Evolutionary conservation across 2,888 invertebrate species (phyloP).

Genomic region (Diabrotica balteata): DNA sequence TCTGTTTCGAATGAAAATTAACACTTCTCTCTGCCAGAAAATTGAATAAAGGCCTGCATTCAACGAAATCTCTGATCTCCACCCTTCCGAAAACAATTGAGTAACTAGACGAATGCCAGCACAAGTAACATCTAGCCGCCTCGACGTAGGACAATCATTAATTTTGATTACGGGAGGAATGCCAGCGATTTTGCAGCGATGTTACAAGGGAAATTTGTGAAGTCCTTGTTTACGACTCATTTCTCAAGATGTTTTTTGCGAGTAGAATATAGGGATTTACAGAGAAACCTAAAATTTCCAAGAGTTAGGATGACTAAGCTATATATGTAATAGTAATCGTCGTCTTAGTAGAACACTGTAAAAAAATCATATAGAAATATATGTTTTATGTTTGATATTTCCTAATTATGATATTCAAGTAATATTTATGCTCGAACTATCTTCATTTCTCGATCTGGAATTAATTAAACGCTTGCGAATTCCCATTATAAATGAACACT

Average conservation of each 20-base stretch:
- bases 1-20: conserved; percentile 23
- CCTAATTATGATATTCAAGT: too few species aligned
- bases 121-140: conserved; percentile 4
- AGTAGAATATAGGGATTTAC: too few species aligned
- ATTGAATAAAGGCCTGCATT: conserved; percentile 17
- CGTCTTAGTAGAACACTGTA: too few species aligned
- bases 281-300: too few species aligned
- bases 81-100: conserved; percentile 28
- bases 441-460: too few species aligned
- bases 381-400: too few species aligned
- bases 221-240: conserved; percentile 18
- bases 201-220: conserved; percentile 3
- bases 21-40: conserved; percentile 20
- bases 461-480: too few species aligned
- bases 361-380: too few species aligned
- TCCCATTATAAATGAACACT: too few species aligned
- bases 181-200: conserved; percentile 3
- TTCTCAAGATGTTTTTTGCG: conserved; percentile 9
- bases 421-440: too few species aligned
- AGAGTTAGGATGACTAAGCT: too few species aligned
- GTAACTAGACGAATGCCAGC: conserved; percentile 18
- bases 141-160: conserved; percentile 17
- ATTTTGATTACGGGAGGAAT: conserved; percentile 22
- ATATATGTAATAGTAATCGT: too few species aligned
- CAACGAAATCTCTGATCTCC: conserved; percentile 21